Evolutionary conservation across 1,140 invertebrate genomes (phyloP).

Genomic region (Apis cerana): DNA sequence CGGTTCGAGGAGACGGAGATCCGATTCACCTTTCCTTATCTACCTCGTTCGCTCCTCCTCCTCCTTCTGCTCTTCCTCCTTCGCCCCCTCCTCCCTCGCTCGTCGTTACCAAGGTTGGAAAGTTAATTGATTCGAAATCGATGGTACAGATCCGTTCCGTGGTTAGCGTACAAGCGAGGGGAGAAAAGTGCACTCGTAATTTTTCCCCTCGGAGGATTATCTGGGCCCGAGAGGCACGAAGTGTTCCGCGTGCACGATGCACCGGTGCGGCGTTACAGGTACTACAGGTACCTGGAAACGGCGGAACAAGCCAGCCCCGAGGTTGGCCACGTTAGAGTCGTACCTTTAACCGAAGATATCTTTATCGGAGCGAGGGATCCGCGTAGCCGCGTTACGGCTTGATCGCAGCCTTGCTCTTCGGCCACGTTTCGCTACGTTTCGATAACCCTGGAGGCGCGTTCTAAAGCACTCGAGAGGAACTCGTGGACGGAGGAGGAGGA

Average conservation of each 20-base stretch:
- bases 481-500: not conserved
- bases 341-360: slow-evolving; percentile 63
- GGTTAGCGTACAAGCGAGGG: not conserved
- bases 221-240: slow-evolving; percentile 11
- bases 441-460: slow-evolving; percentile 60
- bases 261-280: slow-evolving; percentile 38
- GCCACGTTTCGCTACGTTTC: slow-evolving; percentile 57
- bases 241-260: slow-evolving; percentile 40
- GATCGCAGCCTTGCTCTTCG: slow-evolving; percentile 55
- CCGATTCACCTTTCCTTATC: slow-evolving; percentile 22
- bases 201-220: not conserved
- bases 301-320: slow-evolving; percentile 39
- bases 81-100: not conserved
- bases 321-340: slow-evolving; percentile 52
- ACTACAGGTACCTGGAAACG: slow-evolving; percentile 53
- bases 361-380: slow-evolving; percentile 66
- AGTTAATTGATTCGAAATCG: slow-evolving; percentile 52
- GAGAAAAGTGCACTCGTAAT: too few species aligned
- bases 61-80: too few species aligned
- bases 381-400: slow-evolving; percentile 60
- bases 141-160: slow-evolving; percentile 28
- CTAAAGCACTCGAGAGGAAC: not conserved
- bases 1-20: not conserved
- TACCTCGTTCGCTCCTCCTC: not conserved
- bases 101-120: not conserved